Evolutionary conservation across 2,797 vertebrate species (phyloP).

Genomic region (Scolopax bukidnonensis): DNA sequence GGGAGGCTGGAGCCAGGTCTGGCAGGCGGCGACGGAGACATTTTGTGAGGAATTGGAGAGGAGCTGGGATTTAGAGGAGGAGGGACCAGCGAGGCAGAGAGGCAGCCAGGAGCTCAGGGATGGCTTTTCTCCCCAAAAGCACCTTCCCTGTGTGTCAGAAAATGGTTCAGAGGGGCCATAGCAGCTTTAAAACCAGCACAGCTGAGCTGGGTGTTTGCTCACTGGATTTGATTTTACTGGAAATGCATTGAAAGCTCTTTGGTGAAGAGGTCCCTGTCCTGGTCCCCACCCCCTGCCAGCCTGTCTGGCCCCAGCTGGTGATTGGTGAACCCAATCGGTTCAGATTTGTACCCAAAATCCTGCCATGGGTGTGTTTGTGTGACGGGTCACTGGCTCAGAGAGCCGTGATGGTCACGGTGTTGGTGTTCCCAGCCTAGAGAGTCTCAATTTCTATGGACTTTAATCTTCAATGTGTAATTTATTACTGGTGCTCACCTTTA

Average conservation of each 20-base stretch:
- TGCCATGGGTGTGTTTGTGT: rapidly evolving
- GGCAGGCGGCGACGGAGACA: background rate
- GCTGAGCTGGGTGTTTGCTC: background rate
- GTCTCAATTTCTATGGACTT: background rate
- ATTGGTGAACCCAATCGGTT: rapidly evolving
- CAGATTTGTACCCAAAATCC: background rate
- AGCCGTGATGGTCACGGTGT: background rate
- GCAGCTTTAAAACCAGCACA: background rate
- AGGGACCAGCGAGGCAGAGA: background rate
- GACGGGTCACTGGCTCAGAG: rapidly evolving
- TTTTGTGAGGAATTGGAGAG: background rate
- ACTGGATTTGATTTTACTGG: rapidly evolving
- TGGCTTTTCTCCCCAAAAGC: background rate
- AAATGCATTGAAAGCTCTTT: background rate
- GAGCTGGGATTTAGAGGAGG: background rate
- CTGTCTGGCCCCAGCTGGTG: background rate
- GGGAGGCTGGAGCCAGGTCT: background rate
- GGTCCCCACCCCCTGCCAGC: background rate
- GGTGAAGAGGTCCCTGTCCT: background rate
- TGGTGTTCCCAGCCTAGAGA: background rate
- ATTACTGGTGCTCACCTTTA: background rate
- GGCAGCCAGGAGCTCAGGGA: background rate
- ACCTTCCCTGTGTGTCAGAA: rapidly evolving
- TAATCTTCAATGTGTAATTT: background rate
- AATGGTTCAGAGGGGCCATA: background rate